Conservation (phyloP, 1,140 invertebrate species). For the Wiebesia pumilae region DNA sequence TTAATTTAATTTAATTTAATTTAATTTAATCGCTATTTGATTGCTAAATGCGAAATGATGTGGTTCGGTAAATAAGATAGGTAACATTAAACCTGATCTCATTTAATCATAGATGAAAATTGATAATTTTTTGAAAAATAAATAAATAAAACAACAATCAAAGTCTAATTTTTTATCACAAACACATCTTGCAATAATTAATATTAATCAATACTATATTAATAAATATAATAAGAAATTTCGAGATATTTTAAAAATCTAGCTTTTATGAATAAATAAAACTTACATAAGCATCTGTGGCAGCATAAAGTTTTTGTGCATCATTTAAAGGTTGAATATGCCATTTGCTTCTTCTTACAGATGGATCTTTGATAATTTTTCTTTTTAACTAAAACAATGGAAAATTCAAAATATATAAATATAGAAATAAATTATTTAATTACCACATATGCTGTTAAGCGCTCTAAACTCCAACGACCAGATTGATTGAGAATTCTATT, state of each 20-base stretch:
- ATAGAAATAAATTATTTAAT: conserved; percentile 52
- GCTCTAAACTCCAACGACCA: conserved; percentile 79
- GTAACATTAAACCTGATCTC: too few species aligned
- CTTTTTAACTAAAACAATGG: conserved; percentile 70
- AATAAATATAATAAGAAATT: background rate
- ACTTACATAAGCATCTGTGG: conserved; percentile 82
- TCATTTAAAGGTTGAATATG: conserved; percentile 76
- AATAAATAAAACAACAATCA: too few species aligned
- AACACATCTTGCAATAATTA: too few species aligned
- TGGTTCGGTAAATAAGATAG: too few species aligned
- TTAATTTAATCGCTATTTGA: too few species aligned
- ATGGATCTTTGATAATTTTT: conserved; percentile 76
- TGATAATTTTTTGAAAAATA: too few species aligned
- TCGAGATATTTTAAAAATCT: conserved; percentile 12
- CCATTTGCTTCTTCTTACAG: conserved; percentile 80
- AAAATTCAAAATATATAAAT: conserved; percentile 25
- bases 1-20: too few species aligned
- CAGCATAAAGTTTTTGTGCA: conserved; percentile 78
- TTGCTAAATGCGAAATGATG: too few species aligned
- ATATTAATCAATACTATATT: too few species aligned
- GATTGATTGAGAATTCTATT: conserved; percentile 76
- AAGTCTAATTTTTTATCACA: too few species aligned
- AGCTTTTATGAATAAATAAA: background rate
- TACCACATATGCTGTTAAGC: conserved; percentile 77
- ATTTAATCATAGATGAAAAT: too few species aligned